phyloP scores from a whole-genome alignment of 2,113 vertebrate genomes.

The Takifugu bimaculatus region DNA sequence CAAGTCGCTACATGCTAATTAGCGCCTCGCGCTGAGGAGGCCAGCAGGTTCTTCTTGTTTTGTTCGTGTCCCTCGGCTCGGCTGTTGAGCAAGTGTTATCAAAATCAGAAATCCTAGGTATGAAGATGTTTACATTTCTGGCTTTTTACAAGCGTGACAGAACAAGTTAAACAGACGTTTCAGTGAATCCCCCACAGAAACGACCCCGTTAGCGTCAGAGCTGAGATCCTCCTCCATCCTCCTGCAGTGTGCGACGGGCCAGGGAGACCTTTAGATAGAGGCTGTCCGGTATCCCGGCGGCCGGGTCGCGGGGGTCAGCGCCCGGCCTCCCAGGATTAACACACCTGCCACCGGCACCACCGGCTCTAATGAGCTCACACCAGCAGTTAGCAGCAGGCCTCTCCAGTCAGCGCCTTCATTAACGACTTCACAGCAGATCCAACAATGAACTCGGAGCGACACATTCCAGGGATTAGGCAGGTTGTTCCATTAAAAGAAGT shows the following conservation, averaged over 20 bases:
- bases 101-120: too few relatives aligned
- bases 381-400: slow-evolving; percentile 36
- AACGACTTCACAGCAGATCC: slow-evolving; percentile 52
- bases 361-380: slow-evolving; percentile 60
- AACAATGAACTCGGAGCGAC: slow-evolving; percentile 63
- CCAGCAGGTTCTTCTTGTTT: too few relatives aligned
- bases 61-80: too few relatives aligned
- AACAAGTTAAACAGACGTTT: too few relatives aligned
- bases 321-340: slow-evolving; percentile 50
- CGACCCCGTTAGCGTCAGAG: slow-evolving; percentile 38
- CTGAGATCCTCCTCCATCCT: slow-evolving; percentile 25
- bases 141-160: too few relatives aligned
- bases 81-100: too few relatives aligned
- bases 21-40: too few relatives aligned
- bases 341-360: slow-evolving; percentile 63
- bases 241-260: slow-evolving; percentile 46
- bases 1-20: too few relatives aligned
- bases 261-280: slow-evolving; percentile 23
- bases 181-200: slow-evolving; percentile 22
- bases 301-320: slow-evolving; percentile 58
- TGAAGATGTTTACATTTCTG: too few relatives aligned
- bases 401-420: slow-evolving; percentile 67
- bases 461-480: slow-evolving; percentile 70
- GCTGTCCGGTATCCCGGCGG: slow-evolving; percentile 51
- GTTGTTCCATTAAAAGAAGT: slow-evolving; percentile 42